Percentiles rank a stretch among this genome's conserved stretches.
These are phyloP conservation scores for Acrobasis consociella DNA, from an alignment of 2,888 invertebrate genomes.

Conservation along the genomic window DNA sequence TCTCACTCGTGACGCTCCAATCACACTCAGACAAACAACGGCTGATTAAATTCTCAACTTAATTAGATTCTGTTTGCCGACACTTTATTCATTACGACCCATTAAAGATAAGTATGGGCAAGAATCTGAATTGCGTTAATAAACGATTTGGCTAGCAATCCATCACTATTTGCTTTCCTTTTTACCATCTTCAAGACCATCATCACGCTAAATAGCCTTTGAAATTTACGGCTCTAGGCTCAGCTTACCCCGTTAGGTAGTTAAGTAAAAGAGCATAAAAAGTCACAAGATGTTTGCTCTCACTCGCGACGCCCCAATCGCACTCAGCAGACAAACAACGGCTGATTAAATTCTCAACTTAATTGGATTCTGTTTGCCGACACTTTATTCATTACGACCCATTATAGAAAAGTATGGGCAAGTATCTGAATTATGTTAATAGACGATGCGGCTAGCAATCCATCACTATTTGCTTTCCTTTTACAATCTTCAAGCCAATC, in stretches of 20 bases:
- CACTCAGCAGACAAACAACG: not conserved
- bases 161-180: too few relatives aligned
- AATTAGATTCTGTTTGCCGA: constrained; percentile 58
- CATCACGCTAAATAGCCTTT: not conserved
- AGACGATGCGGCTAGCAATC: too few relatives aligned
- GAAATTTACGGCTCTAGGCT: too few relatives aligned
- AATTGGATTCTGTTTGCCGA: constrained; percentile 55
- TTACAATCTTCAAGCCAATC: too few relatives aligned
- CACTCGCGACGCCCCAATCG: not conserved
- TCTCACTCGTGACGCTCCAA: not conserved
- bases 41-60: constrained; percentile 47
- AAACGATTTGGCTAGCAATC: too few relatives aligned
- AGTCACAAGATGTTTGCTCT: not conserved
- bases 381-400: constrained; percentile 56
- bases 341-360: constrained; percentile 47
- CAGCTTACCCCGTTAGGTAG: too few relatives aligned
- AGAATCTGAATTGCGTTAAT: too few relatives aligned
- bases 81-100: too few relatives aligned
- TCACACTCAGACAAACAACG: not conserved
- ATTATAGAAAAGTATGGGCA: constrained; percentile 28
- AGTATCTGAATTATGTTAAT: too few relatives aligned
- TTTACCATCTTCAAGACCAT: too few relatives aligned
- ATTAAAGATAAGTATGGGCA: too few relatives aligned
- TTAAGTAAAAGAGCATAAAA: not conserved
- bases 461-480: too few relatives aligned